Evolutionary conservation across 2,797 vertebrate genomes (phyloP).

Genomic region (Pseudochirops cupreus): DNA sequence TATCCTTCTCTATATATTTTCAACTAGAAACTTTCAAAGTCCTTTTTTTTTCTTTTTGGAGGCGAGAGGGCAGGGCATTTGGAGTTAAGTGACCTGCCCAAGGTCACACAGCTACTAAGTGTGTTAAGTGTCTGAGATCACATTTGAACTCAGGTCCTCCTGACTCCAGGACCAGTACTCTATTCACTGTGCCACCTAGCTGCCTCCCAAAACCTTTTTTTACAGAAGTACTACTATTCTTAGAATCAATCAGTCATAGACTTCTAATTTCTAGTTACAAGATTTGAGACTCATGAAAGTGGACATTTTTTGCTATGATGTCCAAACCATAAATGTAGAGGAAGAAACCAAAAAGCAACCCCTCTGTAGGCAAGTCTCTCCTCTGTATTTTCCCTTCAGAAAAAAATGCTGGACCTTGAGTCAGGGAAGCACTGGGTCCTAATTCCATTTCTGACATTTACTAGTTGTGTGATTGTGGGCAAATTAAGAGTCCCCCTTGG

Average conservation of each 20-base stretch:
- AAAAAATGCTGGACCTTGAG: not conserved
- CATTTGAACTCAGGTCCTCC: too few relatives aligned
- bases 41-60: too few relatives aligned
- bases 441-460: not conserved
- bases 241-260: not conserved
- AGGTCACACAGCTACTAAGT: too few relatives aligned
- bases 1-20: not conserved
- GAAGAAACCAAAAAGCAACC: not conserved
- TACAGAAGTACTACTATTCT: not conserved
- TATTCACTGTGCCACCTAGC: too few relatives aligned
- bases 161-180: too few relatives aligned
- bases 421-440: not conserved
- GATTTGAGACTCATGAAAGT: slow-evolving; percentile 28
- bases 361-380: not conserved
- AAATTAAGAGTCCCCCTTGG: not conserved
- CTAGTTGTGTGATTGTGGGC: not conserved
- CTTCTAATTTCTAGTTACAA: not conserved
- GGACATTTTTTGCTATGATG: not conserved
- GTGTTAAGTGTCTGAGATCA: too few relatives aligned
- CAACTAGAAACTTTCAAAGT: not conserved
- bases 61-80: too few relatives aligned
- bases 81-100: too few relatives aligned
- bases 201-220: not conserved
- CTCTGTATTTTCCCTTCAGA: not conserved
- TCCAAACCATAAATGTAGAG: not conserved